phyloP scores from a whole-genome alignment of 1,140 invertebrate genomes.

The Tachypleus tridentatus region DNA sequence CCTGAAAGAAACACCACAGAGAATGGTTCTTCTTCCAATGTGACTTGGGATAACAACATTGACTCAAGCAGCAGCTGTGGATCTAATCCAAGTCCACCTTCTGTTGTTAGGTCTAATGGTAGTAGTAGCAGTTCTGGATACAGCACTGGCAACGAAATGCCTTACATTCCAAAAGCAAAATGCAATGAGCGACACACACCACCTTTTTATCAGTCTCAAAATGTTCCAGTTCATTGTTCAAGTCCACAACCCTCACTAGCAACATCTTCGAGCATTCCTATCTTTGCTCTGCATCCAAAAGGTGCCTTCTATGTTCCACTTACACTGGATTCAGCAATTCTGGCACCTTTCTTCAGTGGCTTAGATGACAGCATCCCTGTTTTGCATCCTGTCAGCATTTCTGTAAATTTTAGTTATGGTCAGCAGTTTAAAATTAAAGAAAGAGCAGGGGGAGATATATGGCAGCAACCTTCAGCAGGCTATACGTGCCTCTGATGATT shows the following conservation, averaged over 20 bases:
- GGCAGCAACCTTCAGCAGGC: too few species aligned
- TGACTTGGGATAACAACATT: slow-evolving; percentile 13
- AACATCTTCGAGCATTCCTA: slow-evolving; percentile 44
- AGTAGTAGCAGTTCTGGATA: slow-evolving; percentile 17
- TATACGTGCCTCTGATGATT: too few species aligned
- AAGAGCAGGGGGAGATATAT: too few species aligned
- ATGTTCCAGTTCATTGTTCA: slow-evolving; percentile 23
- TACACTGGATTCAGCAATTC: slow-evolving; percentile 61
- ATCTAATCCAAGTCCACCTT: slow-evolving; percentile 18
- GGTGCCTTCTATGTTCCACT: slow-evolving; percentile 85
- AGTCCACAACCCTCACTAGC: slow-evolving; percentile 17
- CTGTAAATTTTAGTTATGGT: slow-evolving; percentile 55
- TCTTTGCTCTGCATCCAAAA: slow-evolving; percentile 66
- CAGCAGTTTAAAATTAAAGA: too few species aligned
- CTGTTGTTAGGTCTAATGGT: slow-evolving; percentile 12
- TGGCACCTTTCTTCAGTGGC: slow-evolving; percentile 54
- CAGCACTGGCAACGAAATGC: slow-evolving; percentile 19
- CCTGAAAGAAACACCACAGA: slow-evolving; percentile 6
- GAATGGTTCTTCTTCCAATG: background rate
- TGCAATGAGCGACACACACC: slow-evolving; percentile 10
- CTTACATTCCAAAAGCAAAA: background rate
- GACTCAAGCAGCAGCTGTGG: slow-evolving; percentile 21
- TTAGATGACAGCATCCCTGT: slow-evolving; percentile 39
- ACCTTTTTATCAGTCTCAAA: slow-evolving; percentile 31
- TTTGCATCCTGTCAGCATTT: slow-evolving; percentile 80